Evolutionary conservation across 2,888 invertebrate species (phyloP), one percentile per base, ranked within the genome.

Genomic region (Hirtodrosophila duncani): DNA sequence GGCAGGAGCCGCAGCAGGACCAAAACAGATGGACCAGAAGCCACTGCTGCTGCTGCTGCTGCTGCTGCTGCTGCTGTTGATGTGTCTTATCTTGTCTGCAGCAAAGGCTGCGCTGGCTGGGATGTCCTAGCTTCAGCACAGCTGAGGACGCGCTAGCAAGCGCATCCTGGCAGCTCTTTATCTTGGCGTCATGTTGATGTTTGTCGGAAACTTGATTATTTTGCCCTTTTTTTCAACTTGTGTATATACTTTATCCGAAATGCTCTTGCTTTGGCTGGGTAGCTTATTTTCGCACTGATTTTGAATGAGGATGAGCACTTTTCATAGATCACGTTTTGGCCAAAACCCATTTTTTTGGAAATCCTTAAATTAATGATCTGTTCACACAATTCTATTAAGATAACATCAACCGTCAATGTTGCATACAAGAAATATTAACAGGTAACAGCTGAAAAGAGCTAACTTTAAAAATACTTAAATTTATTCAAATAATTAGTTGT

Each of bases 181-280:
- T 81, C 77, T 75, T 71, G 77, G 81, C 75, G 81, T 81, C 81
- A 81, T 81, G 80, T 81, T 81, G 81, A 75, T 75, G 75, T 79
- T 75, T 81, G 80, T 81, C 75, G 75, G 75, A 81, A 75, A 75
- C 75, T 75, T 75, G 75, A 75, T 75, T 75, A 81, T 75, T 81
- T 75, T 81, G 57, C 52, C 63, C 45, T 26, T 48, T 17, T 9
- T 26, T 9, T 8, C 10, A 3, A 38, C 74, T 75, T 59, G 33
- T 29, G 45, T 52, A 39, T 61, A 43, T 29, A 9, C 14, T 41
- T 26, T 27, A n/a, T n/a, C n/a, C n/a, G n/a, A n/a, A n/a, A n/a
- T n/a, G n/a, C n/a, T n/a, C n/a, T n/a, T n/a, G n/a, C n/a, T n/a
- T n/a, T n/a, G n/a, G n/a, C n/a, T n/a, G n/a, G n/a, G n/a, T n/a